Evolutionary conservation across 2,888 invertebrate species (phyloP).

Genomic region (Ophion costatus): DNA sequence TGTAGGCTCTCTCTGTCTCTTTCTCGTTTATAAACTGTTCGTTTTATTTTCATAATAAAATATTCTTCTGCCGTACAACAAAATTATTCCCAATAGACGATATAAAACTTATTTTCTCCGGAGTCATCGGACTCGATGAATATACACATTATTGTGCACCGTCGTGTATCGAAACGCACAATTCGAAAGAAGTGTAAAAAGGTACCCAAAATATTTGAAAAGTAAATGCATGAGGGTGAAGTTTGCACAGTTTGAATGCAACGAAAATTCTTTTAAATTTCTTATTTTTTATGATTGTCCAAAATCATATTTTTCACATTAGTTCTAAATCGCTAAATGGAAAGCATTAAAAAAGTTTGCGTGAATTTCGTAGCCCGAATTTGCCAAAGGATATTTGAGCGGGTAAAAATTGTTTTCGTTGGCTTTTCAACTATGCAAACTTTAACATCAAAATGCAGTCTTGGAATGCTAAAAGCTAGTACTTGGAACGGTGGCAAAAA

Average conservation of each 20-base stretch:
- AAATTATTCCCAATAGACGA: slow-evolving; percentile 27
- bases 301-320: no score
- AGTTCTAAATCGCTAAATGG: no score
- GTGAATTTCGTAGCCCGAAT: no score
- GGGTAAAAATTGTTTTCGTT: no score
- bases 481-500: not conserved
- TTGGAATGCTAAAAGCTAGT: not conserved
- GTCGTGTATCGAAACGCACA: not conserved
- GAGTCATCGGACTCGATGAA: not conserved
- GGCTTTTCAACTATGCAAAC: not conserved
- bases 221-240: not conserved
- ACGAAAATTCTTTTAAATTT: no score
- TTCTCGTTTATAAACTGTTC: slow-evolving; percentile 40
- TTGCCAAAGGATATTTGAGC: no score
- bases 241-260: no score
- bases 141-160: not conserved
- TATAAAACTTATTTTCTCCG: slow-evolving; percentile 21
- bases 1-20: not conserved
- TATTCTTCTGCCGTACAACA: slow-evolving; percentile 51
- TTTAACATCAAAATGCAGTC: not conserved
- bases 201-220: not conserved
- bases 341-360: no score
- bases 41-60: slow-evolving; percentile 60
- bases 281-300: no score
- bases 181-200: not conserved